These are phyloP conservation scores for Mus spretus DNA, from an alignment of 2,797 vertebrate genomes.

Conservation along the genomic window DNA sequence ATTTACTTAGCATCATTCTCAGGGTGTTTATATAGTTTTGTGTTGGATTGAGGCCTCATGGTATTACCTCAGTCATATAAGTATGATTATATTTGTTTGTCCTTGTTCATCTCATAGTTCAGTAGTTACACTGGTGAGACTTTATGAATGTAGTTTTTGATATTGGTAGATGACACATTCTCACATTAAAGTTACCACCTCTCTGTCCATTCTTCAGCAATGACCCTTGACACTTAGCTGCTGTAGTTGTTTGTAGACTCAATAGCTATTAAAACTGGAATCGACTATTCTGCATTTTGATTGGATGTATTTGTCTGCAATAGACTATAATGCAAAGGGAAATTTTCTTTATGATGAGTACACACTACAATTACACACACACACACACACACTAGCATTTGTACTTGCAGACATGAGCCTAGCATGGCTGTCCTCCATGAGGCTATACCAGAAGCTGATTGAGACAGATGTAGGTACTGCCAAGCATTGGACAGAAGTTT, in stretches of 20 bases:
- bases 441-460: background rate
- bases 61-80: background rate
- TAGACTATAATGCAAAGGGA: background rate
- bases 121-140: background rate
- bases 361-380: too few species aligned
- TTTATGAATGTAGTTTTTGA: background rate
- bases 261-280: background rate
- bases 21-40: background rate
- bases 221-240: background rate
- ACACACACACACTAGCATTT: background rate
- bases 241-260: background rate
- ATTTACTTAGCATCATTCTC: background rate
- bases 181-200: background rate
- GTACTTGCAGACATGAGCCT: background rate
- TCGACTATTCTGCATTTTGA: background rate
- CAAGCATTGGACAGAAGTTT: background rate
- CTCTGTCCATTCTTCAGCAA: background rate
- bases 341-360: background rate
- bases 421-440: background rate
- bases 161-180: background rate
- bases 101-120: background rate
- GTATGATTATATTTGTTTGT: background rate
- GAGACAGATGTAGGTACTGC: background rate
- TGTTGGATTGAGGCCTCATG: background rate
- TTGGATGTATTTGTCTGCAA: background rate